Evolutionary conservation across 2,797 vertebrate genomes (phyloP), one percentile per base, ranked within the genome.

Genomic region (Cirrhinus mrigala): DNA sequence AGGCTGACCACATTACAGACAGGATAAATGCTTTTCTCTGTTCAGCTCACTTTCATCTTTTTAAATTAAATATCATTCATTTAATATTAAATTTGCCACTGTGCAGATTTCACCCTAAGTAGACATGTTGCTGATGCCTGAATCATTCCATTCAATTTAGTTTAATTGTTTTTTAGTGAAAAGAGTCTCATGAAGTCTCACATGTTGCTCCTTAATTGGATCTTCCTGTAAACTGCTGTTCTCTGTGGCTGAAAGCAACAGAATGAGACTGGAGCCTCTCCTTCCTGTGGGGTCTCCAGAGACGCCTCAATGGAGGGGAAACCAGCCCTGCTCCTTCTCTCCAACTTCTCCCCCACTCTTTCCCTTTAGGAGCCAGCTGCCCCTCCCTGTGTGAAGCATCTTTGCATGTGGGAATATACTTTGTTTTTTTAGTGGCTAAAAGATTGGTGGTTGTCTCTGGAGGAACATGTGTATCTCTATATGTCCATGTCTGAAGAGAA

Each of bases 221-320:
- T 82, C 62, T 86, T 78, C 48, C 71, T 9, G 18, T 79, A 50
- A 64, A 50, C 50, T 37, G 37, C 15, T 62, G 44, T 75, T 46
- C 48, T 56, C 60, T 50, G n/a, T 70, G n/a, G 20, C 82, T 82
- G 52, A 4, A 46, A 33, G 68, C 58, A 69, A 27, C 29, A 75
- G 50, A 80, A 29, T 40, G 18, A 33, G 66, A 48, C 54, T 80
- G 52, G 33, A 85, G 33, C 60, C 15, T 60, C 40, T 81, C 87
- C 88, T 89, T 85, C 83, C 86, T 56, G n/a, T 87, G 40, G 78
- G 75, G 74, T 87, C 87, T 91, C 91, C 83, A 85, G 90, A 91
- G 91, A 90, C 66, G 48, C 88, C 86, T 89, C 83, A 58, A 64
- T 86, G 80, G 75, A 78, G 79, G 69, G 52, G 24, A 48, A 88